Base-by-base conservation (phyloP, 2,113 vertebrate genomes). In the Pycnonotus jocosus region DNA sequence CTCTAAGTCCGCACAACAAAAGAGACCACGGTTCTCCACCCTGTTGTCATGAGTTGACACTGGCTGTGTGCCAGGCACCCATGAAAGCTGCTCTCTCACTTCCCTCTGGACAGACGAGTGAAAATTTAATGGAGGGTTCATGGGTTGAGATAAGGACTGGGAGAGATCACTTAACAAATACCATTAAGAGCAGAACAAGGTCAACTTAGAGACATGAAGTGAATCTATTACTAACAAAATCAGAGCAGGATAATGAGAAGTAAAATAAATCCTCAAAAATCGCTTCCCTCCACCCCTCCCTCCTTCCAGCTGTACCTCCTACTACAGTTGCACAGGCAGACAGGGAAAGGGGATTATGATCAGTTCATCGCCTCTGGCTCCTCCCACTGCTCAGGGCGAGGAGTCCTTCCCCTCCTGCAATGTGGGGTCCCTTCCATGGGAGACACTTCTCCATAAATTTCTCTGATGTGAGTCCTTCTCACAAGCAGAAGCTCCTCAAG, bases 381-480 rank as follows among this genome's bases (percentile, higher is more conserved):
- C 28, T 68, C 51, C 22, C 1, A 0, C 42, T 57, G 13, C n/a
- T 68, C 17, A 68, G n/a, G 28, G 8, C 0, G 1, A 44, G 31
- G 20, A 68, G 22, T 38, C 22, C 3, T 38, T 33, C n/a, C n/a
- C 17, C 42, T 57, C 14, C 27, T 57, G 22, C 15, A 9, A 33
- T 23, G 24, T 35, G 24, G 19, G 3, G 14, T 53, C 9, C 7
- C n/a, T 27, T 11, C 17, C n/a, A 27, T 37, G 42, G 22, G 28
- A 57, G 28, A 33, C 28, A 47, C 6, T 7, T 57, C 21, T 47
- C 10, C 19, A 30, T 30, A 6, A 19, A 35, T 31, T 54, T 44
- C 38, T 44, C 25, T 2, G 0, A 4, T 23, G 19, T 42, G 11
- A 51, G 40, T 33, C 23, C 24, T 18, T 30, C 42, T 35, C 54